Conservation (phyloP, 2,113 vertebrate genomes). For the Phaetusa simplex region DNA sequence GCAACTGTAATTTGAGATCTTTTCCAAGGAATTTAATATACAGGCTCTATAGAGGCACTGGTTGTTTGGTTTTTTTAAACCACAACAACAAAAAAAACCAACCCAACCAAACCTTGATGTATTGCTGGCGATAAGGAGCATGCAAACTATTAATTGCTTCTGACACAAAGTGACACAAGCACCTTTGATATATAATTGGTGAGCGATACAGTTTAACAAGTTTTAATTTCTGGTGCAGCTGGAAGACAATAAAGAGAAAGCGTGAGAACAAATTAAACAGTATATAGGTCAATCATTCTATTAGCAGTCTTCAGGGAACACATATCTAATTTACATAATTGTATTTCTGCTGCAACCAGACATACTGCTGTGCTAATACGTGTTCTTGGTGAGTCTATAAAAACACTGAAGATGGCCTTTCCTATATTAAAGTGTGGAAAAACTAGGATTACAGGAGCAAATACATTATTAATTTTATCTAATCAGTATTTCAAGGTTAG, state of each 20-base stretch:
- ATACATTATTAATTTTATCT: slow-evolving; percentile 30
- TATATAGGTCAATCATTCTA: slow-evolving; percentile 80
- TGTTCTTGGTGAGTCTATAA: slow-evolving; percentile 51
- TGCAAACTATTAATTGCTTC: slow-evolving; percentile 50
- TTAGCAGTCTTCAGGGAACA: slow-evolving; percentile 74
- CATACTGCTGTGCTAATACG: slow-evolving; percentile 62
- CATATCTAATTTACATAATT: slow-evolving; percentile 76
- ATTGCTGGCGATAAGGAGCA: neutral
- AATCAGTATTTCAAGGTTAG: slow-evolving; percentile 32
- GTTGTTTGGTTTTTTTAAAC: neutral
- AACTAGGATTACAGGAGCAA: slow-evolving; percentile 5
- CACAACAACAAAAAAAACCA: neutral
- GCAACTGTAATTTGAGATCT: neutral
- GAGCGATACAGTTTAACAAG: slow-evolving; percentile 58
- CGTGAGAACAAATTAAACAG: slow-evolving; percentile 69
- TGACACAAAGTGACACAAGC: slow-evolving; percentile 48
- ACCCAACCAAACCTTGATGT: neutral
- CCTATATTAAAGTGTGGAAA: neutral
- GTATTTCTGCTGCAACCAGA: slow-evolving; percentile 72
- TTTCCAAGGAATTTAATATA: neutral
- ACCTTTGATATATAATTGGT: slow-evolving; percentile 69
- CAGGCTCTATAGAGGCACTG: neutral
- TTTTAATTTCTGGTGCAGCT: slow-evolving; percentile 73
- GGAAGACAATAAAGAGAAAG: slow-evolving; percentile 69
- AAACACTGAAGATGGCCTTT: slow-evolving; percentile 36